A percentile compares a stretch with the other conserved stretches of the same genome.
Conservation (phyloP, 2,888 invertebrate species). For the Agrotis ipsilon region DNA sequence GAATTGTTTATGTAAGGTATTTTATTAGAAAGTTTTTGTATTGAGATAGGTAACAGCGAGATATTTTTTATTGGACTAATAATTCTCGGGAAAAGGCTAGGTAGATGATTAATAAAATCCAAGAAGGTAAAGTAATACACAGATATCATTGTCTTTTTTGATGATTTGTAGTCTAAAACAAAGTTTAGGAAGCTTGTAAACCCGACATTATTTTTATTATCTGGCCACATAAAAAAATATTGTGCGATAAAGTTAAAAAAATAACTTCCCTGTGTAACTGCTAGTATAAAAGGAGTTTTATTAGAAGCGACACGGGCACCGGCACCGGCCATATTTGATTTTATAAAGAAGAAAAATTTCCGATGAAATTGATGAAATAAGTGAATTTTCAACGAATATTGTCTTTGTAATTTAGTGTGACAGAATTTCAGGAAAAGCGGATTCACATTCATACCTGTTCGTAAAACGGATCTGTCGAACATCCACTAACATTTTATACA, state of each 20-base stretch:
- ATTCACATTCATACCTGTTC: not conserved
- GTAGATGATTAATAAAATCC: too few species aligned
- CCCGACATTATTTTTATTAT: conserved; percentile 20
- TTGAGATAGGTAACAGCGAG: too few species aligned
- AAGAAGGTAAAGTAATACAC: too few species aligned
- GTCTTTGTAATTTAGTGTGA: not conserved
- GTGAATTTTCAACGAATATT: not conserved
- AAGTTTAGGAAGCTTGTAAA: conserved; percentile 25
- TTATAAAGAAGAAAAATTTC: not conserved
- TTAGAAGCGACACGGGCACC: conserved; percentile 1
- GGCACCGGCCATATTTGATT: conserved; percentile 1
- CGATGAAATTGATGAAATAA: not conserved
- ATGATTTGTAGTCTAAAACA: conserved; percentile 7
- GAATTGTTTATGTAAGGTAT: too few species aligned
- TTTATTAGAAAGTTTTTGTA: too few species aligned
- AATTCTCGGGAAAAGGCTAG: too few species aligned
- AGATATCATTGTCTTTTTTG: not conserved
- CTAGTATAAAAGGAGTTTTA: conserved; percentile 35
- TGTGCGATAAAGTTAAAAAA: conserved; percentile 5
- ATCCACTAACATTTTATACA: not conserved
- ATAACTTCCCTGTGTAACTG: conserved; percentile 8
- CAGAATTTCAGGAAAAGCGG: not conserved
- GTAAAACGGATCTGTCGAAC: not conserved
- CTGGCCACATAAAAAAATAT: conserved; percentile 17
- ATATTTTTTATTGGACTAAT: too few species aligned